phyloP scores from a whole-genome alignment of 2,888 invertebrate genomes.

The Agonopterix arenella region DNA sequence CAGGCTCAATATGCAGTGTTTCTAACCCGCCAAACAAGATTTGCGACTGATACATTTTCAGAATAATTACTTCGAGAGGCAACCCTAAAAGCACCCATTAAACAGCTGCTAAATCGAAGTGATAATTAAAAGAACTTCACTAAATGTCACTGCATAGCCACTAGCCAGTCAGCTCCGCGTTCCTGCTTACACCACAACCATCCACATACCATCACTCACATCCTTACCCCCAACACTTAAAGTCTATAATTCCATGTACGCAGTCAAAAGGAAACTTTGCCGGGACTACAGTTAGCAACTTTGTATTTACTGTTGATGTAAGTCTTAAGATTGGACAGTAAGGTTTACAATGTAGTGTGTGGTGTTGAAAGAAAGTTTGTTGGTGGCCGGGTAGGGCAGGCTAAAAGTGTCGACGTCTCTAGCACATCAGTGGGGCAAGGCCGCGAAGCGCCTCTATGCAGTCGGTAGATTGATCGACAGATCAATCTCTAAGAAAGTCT shows the following conservation, averaged over 20 bases:
- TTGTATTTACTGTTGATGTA: constrained; percentile 23
- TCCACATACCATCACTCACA: constrained; percentile 13
- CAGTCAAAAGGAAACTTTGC: constrained; percentile 31
- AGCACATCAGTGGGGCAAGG: constrained; percentile 72
- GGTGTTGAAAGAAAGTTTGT: constrained; percentile 49
- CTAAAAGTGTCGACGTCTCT: constrained; percentile 63
- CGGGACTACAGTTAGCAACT: constrained; percentile 31
- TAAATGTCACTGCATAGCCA: constrained; percentile 57
- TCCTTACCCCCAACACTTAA: constrained; percentile 30
- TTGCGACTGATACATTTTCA: too few species aligned
- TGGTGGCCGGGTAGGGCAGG: constrained; percentile 51
- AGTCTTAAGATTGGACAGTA: constrained; percentile 31
- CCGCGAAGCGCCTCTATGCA: constrained; percentile 65
- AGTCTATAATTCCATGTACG: constrained; percentile 31
- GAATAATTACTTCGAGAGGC: too few species aligned
- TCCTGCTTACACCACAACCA: constrained; percentile 23
- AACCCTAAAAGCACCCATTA: background rate
- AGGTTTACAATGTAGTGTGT: constrained; percentile 46
- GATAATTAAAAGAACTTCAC: constrained; percentile 34
- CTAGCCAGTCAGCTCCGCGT: constrained; percentile 35
- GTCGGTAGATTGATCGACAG: constrained; percentile 63
- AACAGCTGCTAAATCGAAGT: constrained; percentile 9
- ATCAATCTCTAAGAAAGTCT: constrained; percentile 50
- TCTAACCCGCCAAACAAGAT: too few species aligned
- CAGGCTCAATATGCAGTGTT: too few species aligned